A percentile compares a stretch with the other conserved stretches of the same genome.
phyloP scores from a whole-genome alignment of 2,797 vertebrate species.

The Varecia variegata region DNA sequence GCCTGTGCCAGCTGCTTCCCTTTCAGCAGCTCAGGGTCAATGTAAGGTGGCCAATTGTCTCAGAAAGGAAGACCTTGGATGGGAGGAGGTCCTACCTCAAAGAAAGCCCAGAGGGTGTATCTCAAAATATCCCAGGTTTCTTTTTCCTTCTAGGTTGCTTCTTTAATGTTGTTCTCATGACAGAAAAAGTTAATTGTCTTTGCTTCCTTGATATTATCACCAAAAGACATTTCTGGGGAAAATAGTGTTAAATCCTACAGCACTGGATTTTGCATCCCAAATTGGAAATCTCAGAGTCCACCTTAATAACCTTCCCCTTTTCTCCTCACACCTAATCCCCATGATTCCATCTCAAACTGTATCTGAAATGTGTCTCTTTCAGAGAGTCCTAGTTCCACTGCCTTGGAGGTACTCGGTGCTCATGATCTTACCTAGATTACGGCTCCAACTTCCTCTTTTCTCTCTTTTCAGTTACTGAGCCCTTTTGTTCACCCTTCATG shows the following conservation, averaged over 20 bases:
- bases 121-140: background rate
- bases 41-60: background rate
- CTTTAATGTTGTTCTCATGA: background rate
- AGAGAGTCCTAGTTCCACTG: background rate
- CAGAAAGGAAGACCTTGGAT: conserved; percentile 2
- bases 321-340: background rate
- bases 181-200: background rate
- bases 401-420: background rate
- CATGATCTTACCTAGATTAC: background rate
- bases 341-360: background rate
- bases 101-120: background rate
- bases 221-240: background rate
- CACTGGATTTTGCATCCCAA: background rate
- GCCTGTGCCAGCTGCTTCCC: background rate
- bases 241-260: background rate
- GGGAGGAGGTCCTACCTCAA: background rate
- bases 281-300: background rate
- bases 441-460: background rate
- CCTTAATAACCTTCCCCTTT: no score
- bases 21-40: background rate
- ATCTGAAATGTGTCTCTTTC: background rate
- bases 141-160: background rate
- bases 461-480: background rate
- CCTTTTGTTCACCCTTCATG: background rate
- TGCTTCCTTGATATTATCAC: background rate